Conservation (phyloP, 1,140 invertebrate genomes). For the Belonocnema kinseyi region DNA sequence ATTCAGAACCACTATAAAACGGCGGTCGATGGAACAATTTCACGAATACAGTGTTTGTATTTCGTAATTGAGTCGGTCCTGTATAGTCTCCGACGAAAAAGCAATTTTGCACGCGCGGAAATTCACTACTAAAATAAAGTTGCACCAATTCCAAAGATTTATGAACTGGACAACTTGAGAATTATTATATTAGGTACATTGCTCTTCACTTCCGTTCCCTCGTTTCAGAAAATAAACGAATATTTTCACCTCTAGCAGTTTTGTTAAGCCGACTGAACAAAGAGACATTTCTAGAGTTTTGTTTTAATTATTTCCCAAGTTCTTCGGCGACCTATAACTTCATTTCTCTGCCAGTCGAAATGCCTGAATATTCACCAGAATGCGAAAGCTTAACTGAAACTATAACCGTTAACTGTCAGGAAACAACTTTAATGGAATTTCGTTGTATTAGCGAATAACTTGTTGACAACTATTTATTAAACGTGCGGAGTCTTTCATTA, state of each 20-base stretch:
- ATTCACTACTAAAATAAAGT: conserved; percentile 1
- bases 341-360: conserved; percentile 4
- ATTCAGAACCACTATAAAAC: neutral
- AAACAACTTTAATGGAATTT: neutral
- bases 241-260: neutral
- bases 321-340: neutral
- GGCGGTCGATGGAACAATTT: neutral
- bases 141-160: neutral
- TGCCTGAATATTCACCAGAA: neutral
- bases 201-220: neutral
- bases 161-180: neutral
- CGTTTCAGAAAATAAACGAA: neutral
- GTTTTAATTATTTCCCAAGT: conserved; percentile 14
- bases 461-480: conserved; percentile 6
- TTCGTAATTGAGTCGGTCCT: neutral
- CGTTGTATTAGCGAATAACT: conserved; percentile 2
- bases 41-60: neutral
- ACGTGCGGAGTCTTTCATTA: neutral
- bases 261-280: neutral
- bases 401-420: conserved; percentile 13
- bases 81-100: neutral
- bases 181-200: neutral
- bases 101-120: conserved; percentile 10
- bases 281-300: neutral
- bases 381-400: conserved; percentile 4